Conservation (phyloP, 2,113 vertebrate genomes). For the Sterrhoptilus dennistouni region DNA sequence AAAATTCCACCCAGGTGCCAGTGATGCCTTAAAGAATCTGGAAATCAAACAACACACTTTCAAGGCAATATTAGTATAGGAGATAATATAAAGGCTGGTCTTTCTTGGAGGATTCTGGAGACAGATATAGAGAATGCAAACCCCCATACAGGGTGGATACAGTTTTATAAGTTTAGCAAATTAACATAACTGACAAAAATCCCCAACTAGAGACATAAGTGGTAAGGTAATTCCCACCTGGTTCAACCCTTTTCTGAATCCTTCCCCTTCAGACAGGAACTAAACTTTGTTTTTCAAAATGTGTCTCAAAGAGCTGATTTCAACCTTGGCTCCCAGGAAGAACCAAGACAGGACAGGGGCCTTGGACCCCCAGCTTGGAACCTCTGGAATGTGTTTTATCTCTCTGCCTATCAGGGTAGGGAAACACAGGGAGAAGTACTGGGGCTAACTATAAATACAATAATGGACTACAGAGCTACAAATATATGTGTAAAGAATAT, state of each 20-base stretch:
- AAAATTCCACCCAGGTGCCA: not conserved
- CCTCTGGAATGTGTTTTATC: not conserved
- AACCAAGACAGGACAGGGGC: not conserved
- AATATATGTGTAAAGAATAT: not conserved
- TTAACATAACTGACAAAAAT: not conserved
- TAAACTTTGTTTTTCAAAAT: not conserved
- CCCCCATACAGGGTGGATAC: rapidly evolving
- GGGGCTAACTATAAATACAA: not conserved
- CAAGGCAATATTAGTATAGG: not conserved
- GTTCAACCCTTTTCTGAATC: not conserved
- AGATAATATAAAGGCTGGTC: not conserved
- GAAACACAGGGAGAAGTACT: not conserved
- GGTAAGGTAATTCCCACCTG: too few species aligned
- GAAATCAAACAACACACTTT: not conserved
- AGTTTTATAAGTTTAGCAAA: not conserved
- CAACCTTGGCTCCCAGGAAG: not conserved
- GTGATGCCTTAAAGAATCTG: not conserved
- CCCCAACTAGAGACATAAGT: not conserved
- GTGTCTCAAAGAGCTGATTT: not conserved
- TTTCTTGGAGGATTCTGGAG: not conserved
- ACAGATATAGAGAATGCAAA: not conserved
- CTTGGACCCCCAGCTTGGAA: not conserved
- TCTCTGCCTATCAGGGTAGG: not conserved
- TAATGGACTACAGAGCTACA: not conserved
- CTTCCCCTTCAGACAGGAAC: not conserved